These are phyloP conservation scores for Troides helena DNA, from an alignment of 2,888 invertebrate species.

Conservation along the genomic window DNA sequence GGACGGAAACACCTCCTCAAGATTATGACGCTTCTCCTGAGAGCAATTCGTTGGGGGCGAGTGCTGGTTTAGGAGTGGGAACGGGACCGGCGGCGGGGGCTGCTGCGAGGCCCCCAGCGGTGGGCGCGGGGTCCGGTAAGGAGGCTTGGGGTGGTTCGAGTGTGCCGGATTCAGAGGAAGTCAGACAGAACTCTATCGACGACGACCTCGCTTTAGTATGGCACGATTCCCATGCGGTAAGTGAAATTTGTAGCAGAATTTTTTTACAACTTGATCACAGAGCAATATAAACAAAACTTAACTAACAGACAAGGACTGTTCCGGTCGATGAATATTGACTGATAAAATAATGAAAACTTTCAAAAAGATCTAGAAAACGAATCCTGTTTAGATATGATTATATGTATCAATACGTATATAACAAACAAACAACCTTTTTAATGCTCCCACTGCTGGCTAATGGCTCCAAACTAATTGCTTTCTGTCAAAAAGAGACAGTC, in stretches of 20 bases:
- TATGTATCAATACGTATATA: too few relatives aligned
- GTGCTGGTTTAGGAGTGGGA: conserved; percentile 31
- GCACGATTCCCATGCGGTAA: conserved; percentile 83
- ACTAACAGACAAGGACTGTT: too few relatives aligned
- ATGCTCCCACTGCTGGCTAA: too few relatives aligned
- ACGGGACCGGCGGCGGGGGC: conserved; percentile 40
- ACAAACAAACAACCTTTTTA: too few relatives aligned
- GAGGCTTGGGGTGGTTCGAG: conserved; percentile 46
- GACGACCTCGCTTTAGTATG: conserved; percentile 80
- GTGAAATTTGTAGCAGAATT: conserved; percentile 31
- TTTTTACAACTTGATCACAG: neutral
- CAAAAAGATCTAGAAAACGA: too few relatives aligned
- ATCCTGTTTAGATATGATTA: too few relatives aligned
- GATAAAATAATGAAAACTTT: too few relatives aligned
- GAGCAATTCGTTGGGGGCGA: conserved; percentile 68
- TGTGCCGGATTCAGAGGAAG: conserved; percentile 67
- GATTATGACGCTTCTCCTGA: conserved; percentile 83
- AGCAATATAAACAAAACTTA: too few relatives aligned
- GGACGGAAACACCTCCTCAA: conserved; percentile 84
- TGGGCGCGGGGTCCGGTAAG: conserved; percentile 38
- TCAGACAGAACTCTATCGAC: conserved; percentile 81
- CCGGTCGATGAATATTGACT: neutral
- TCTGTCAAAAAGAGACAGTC: too few relatives aligned
- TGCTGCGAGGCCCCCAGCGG: conserved; percentile 13
- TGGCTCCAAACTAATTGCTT: too few relatives aligned